Evolutionary conservation across 1,140 invertebrate genomes (phyloP).

Genomic region (Chelonus insularis): DNA sequence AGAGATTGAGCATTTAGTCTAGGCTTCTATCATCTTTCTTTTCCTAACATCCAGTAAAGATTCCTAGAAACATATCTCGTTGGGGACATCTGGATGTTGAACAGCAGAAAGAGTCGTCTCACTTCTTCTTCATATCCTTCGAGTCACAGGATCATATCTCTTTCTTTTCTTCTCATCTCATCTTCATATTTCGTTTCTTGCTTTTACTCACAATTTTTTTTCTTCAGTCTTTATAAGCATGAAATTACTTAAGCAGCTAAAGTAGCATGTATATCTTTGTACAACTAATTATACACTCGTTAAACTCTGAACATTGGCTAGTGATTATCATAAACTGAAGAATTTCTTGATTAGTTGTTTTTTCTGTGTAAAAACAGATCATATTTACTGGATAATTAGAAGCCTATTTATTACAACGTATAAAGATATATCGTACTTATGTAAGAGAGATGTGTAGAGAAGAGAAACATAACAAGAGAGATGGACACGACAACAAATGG

Average conservation of each 20-base stretch:
- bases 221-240: no score
- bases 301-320: slow-evolving; percentile 9
- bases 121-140: not conserved
- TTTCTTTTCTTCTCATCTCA: not conserved
- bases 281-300: slow-evolving; percentile 13
- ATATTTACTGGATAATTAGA: slow-evolving; percentile 12
- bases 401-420: slow-evolving; percentile 1
- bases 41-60: slow-evolving; percentile 21
- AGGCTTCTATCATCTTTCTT: slow-evolving; percentile 12
- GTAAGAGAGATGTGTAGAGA: slow-evolving; percentile 12
- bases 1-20: no score
- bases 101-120: not conserved
- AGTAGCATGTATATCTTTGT: not conserved
- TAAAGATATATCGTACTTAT: slow-evolving; percentile 8
- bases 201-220: no score
- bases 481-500: slow-evolving; percentile 54
- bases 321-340: slow-evolving; percentile 9
- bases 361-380: slow-evolving; percentile 3
- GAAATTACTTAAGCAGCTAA: not conserved
- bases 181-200: no score
- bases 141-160: not conserved
- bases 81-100: slow-evolving; percentile 39
- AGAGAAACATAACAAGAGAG: slow-evolving; percentile 34
- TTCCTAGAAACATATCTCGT: slow-evolving; percentile 45
- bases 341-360: slow-evolving; percentile 4